phyloP scores from a whole-genome alignment of 2,797 vertebrate genomes.

The Sebastes matsubarae region DNA sequence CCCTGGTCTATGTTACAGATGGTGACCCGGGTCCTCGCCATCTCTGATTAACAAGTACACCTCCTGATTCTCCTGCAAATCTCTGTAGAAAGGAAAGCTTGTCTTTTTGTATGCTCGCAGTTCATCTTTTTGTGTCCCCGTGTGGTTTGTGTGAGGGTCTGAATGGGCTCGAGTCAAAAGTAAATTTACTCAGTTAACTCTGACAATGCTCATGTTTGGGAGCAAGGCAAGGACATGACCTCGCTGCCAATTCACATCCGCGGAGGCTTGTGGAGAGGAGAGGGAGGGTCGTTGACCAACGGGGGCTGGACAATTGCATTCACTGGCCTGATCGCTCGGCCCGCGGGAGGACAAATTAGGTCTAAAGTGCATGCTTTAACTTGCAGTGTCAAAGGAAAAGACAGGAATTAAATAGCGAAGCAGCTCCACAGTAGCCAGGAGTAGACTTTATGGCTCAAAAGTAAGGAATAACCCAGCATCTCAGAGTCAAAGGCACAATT shows the following conservation, averaged over 20 bases:
- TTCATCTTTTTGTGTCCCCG: slow-evolving; percentile 53
- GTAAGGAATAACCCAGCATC: not conserved
- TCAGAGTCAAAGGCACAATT: not conserved
- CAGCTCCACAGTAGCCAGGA: not conserved
- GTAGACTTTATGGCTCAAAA: not conserved
- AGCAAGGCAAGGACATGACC: slow-evolving; percentile 82
- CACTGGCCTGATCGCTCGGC: slow-evolving; percentile 20
- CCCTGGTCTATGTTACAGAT: slow-evolving; percentile 80
- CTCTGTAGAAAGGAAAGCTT: slow-evolving; percentile 41
- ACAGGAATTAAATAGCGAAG: not conserved
- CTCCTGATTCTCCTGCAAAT: slow-evolving; percentile 55
- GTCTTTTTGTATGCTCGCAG: slow-evolving; percentile 47
- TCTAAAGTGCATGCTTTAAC: slow-evolving; percentile 12
- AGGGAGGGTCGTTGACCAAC: slow-evolving; percentile 54
- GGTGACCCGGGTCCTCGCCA: slow-evolving; percentile 70
- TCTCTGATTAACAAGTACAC: slow-evolving; percentile 73
- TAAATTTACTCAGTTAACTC: slow-evolving; percentile 82
- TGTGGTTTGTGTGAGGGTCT: slow-evolving; percentile 47
- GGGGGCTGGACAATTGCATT: slow-evolving; percentile 44
- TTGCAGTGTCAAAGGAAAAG: not conserved
- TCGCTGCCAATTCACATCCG: slow-evolving; percentile 77
- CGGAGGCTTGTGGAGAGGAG: slow-evolving; percentile 50
- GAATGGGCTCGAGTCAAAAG: slow-evolving; percentile 73
- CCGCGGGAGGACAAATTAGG: slow-evolving; percentile 20
- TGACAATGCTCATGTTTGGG: slow-evolving; percentile 83